Evolutionary conservation across 2,888 invertebrate species (phyloP), one percentile per base, ranked within the genome.

Genomic region (Cephus spinipes): DNA sequence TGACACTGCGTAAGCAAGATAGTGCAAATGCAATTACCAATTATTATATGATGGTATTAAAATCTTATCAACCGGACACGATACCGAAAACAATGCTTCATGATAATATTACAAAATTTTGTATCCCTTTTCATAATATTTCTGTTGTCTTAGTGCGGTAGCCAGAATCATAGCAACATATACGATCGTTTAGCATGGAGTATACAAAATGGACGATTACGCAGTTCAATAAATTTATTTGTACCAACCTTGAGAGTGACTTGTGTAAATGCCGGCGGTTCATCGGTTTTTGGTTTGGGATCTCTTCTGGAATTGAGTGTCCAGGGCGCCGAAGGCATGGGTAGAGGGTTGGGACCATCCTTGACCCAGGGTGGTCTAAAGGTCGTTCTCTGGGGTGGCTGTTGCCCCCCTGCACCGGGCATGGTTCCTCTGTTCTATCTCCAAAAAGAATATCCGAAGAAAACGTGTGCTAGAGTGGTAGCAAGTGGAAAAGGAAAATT

Each of bases 311-410:
- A 86, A 85, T 93, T 94, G 82, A 94, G 92, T 12, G 94, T 93
- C 95, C 95, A 95, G 1, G 95, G 93, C 11, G 95, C 94, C 0
- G 94, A 92, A 11, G 94, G 93, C 89, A 92, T 92, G 12, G 92
- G 93, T 3, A 94, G 90, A 31, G 95, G 94, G 0, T 92, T 91
- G 11, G 94, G 94, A 30, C 93, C 93, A 81, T 94, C 95, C 87
- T 95, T 95, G 76, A 96, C 95, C 95, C 96, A 96, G 11, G 96
- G 96, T 69, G 96, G 95, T 81, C 95, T 92, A 90, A 95, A 95
- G 80, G 94, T 95, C 82, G 95, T 95, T 81, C 95, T 92, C 87
- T 94, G 94, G 73, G 93, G 92, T 34, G 92, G 91, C 71, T 92
- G 91, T 82, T 82, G 80, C 84, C 92, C 90, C 80, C 93, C 93